Percentiles rank a stretch among this genome's conserved stretches.
These are phyloP conservation scores for Perognathus longimembris DNA, from an alignment of 2,113 vertebrate genomes.

Conservation along the genomic window DNA sequence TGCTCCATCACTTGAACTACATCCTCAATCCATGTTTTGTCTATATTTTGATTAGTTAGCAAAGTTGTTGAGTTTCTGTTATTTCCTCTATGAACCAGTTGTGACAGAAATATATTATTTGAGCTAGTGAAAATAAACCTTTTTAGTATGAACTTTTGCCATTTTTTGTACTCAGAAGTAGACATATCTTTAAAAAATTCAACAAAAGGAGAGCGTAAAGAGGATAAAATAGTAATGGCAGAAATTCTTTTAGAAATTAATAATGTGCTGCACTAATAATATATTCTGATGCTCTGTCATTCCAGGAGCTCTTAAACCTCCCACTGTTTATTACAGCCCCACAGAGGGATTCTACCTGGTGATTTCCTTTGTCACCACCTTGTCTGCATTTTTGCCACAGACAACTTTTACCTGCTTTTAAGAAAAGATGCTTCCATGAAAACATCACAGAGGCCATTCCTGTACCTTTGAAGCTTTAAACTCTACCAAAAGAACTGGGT, in stretches of 20 bases:
- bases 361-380: not conserved
- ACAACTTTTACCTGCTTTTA: conserved; percentile 10
- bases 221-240: not conserved
- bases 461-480: conserved; percentile 8
- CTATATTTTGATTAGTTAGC: not conserved
- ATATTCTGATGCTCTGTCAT: not conserved
- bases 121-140: not conserved
- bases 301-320: not conserved
- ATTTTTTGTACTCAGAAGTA: not conserved
- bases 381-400: not conserved
- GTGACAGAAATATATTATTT: not conserved
- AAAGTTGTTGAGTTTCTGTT: not conserved
- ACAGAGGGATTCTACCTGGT: not conserved
- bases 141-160: not conserved
- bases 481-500: not conserved
- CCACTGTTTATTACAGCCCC: not conserved
- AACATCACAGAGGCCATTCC: not conserved
- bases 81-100: not conserved
- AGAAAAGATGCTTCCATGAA: not conserved
- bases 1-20: too few relatives aligned
- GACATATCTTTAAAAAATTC: conserved; percentile 4
- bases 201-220: not conserved
- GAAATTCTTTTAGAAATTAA: not conserved
- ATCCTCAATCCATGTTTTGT: not conserved
- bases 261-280: not conserved